phyloP scores from a whole-genome alignment of 1,140 invertebrate species.

The Acyrthosiphon pisum region DNA sequence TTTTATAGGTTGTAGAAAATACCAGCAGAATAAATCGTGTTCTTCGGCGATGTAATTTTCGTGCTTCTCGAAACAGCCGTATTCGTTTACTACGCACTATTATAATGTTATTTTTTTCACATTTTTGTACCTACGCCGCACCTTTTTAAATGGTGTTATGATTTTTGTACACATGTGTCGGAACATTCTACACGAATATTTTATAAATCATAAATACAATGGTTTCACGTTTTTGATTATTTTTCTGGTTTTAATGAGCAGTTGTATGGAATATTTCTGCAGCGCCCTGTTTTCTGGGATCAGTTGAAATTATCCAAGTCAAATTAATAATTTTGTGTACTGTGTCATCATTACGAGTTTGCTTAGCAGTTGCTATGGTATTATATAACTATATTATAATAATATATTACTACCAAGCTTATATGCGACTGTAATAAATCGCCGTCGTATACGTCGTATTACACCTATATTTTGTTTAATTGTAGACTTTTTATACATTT shows the following conservation, averaged over 20 bases:
- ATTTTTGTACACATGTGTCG: slow-evolving; percentile 5
- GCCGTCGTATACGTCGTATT: not conserved
- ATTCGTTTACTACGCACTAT: slow-evolving; percentile 11
- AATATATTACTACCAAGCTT: not conserved
- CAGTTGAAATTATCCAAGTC: not conserved
- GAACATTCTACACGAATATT: not conserved
- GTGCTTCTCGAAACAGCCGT: not conserved
- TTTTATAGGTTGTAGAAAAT: not conserved
- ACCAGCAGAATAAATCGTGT: not conserved
- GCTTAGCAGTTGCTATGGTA: not conserved
- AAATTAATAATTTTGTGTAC: not conserved
- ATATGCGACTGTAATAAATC: not conserved
- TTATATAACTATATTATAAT: not conserved
- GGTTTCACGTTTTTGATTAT: not conserved
- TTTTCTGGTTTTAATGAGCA: not conserved
- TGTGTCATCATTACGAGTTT: not conserved
- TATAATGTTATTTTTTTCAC: not conserved
- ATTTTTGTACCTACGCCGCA: not conserved
- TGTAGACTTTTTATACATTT: no score
- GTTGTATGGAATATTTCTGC: not conserved
- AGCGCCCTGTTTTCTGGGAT: not conserved
- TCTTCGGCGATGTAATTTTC: not conserved
- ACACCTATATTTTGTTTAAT: no score
- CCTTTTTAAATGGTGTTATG: not conserved
- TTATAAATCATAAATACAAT: not conserved